Base-by-base conservation (phyloP, 2,113 vertebrate genomes). In the Esox niger region DNA sequence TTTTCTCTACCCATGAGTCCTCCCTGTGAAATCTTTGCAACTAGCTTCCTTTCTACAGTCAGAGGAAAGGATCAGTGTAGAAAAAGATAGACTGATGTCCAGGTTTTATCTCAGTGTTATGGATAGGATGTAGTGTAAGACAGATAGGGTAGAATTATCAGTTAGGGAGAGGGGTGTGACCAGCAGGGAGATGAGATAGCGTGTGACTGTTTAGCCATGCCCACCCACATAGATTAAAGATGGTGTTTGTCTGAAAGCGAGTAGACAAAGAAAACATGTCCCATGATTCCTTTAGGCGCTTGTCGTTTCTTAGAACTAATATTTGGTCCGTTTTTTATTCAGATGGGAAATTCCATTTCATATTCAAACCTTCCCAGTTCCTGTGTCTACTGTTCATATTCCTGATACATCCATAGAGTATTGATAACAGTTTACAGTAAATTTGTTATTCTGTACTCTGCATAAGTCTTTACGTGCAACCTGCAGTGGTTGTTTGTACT, bases 221-320 rank as follows among this genome's bases (percentile, higher is more conserved):
- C 86, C 87, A 89, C 88, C 85, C 81, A 88, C 79, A 46, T 15
- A 79, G 86, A 81, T 87, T 83, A 85, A 82, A 75, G 56, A 71
- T 2, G 8, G 29, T 74, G 77, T 82, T 58, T 76, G 68, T 76
- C 58, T 77, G 13, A 33, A 68, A 32, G 21, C n/a, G 55, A 79
- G 80, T 73, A 84, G 66, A 78, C 70, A 62, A 66, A 61, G 66
- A 69, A 61, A 62, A 46, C 33, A 31, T 62, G 60, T 26, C 64
- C 65, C 65, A 43, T 43, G 1, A 4, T 46, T 68, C 75, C 73
- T 46, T 81, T 63, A 63, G 35, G 71, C 73, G 69, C 52, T 25
- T 76, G 25, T 27, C 4, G 52, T 66, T 69, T 68, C 58, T 29
- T 66, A 68, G 62, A 78, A 81, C 56, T 72, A 62, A 66, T n/a